Base-by-base conservation (phyloP, 1,140 invertebrate genomes). In the Wasmannia auropunctata region DNA sequence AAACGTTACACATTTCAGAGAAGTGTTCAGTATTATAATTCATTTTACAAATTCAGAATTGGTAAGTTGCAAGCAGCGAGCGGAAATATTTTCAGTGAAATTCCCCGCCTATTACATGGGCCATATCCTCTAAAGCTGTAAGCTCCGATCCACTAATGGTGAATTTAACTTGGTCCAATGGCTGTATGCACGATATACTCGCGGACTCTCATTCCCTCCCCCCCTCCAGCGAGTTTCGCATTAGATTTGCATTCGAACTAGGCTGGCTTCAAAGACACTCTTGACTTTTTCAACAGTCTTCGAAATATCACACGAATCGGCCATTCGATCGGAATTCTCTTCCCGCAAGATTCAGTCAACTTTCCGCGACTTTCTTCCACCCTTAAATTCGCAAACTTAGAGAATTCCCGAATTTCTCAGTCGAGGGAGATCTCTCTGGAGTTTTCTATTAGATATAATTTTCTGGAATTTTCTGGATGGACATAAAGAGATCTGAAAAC, bases 221-320 rank as follows among this genome's bases (percentile, higher is more conserved):
- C n/a, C n/a, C n/a, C n/a, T n/a, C n/a, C 49, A 49, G 31, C 11
- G 40, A 63, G 69, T 86, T 86, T 22, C 31, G 60, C 81, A 91
- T 88, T 89, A 84, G 72, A 80, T 91, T 91, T 91, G 72, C 88
- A 84, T 80, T 65, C 60, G 34, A 60, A 58, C 65, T 58, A 51
- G 19, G 56, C n/a, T 49, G 22, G 86, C 74, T 80, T 86, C 86
- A 90, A 87, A 88, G 91, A 76, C 34, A 58, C 87, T 76, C 75
- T 72, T 86, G 91, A 87, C 88, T 88, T 86, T 91, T 79, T 86
- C 63, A 56, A 76, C 87, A 80, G 62, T 54, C 72, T 60, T 49
- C 54, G 51, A 46, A n/a, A 65, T 43, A 79, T 77, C 88, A 72
- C 85, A 14, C 46, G 67, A 51, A 40, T 58, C n/a, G 43, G 56